These are phyloP conservation scores for Brachionus koreanus DNA, from an alignment of 1,140 invertebrate genomes.

Conservation along the genomic window DNA sequence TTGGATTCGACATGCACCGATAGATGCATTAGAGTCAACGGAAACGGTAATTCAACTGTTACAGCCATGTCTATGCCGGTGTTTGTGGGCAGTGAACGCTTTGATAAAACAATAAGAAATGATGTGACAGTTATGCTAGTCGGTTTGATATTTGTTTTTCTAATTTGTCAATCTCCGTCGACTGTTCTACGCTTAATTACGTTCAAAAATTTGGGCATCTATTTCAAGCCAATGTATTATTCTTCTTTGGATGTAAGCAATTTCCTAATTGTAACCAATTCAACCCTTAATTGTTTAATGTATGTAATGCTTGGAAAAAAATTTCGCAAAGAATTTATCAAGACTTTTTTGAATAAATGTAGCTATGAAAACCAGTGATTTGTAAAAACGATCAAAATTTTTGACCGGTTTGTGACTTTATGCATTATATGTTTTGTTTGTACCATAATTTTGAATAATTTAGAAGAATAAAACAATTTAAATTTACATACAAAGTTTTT, in stretches of 20 bases:
- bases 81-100: neutral
- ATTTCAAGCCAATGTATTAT: conserved; percentile 40
- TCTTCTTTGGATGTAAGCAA: conserved; percentile 36
- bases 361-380: neutral
- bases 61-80: neutral
- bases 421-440: neutral
- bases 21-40: conserved; percentile 1
- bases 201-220: conserved; percentile 28
- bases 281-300: conserved; percentile 34
- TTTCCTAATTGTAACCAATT: conserved; percentile 43
- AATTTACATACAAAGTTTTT: neutral
- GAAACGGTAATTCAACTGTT: neutral
- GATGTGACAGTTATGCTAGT: conserved; percentile 43
- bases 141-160: conserved; percentile 30
- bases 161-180: conserved; percentile 37
- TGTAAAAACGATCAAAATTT: neutral
- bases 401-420: neutral
- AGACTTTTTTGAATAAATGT: conserved; percentile 26
- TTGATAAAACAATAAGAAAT: conserved; percentile 23
- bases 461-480: neutral
- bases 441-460: neutral
- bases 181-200: conserved; percentile 19
- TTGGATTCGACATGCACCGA: neutral
- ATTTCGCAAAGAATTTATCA: conserved; percentile 37
- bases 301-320: conserved; percentile 42